A percentile compares a stretch with the other conserved stretches of the same genome.
Evolutionary conservation across 2,888 invertebrate genomes (phyloP).

Genomic region (Thereva nobilitata): DNA sequence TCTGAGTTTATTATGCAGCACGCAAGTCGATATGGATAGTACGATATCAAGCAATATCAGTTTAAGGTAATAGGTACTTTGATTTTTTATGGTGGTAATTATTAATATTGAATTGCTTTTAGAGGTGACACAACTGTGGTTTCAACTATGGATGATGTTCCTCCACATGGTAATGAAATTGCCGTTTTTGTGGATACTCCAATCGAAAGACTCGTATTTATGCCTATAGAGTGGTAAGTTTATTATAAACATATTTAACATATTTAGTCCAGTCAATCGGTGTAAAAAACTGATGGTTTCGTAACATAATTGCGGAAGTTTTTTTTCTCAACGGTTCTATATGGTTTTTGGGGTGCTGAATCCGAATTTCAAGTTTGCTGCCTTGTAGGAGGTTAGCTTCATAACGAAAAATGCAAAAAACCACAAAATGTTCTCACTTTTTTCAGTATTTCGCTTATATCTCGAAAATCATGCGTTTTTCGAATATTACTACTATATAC

Average conservation of each 20-base stretch:
- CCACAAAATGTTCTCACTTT: no score
- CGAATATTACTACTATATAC: no score
- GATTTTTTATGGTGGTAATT: neutral
- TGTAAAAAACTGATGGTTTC: no score
- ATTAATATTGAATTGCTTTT: neutral
- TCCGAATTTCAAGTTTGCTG: no score
- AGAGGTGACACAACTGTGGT: conserved; percentile 37
- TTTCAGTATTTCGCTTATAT: no score
- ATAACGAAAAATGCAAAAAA: no score
- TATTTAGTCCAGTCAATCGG: no score
- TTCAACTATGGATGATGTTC: conserved; percentile 41
- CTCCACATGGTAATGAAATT: conserved; percentile 50
- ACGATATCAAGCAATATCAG: conserved; percentile 41
- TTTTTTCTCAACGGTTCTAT: no score
- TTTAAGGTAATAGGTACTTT: conserved; percentile 4
- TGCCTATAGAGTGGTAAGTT: conserved; percentile 51
- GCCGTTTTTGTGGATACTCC: conserved; percentile 51
- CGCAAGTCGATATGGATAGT: conserved; percentile 53
- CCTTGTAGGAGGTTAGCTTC: no score
- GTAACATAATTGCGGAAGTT: no score
- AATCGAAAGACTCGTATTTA: conserved; percentile 50
- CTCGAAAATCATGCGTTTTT: no score
- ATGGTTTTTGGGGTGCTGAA: no score
- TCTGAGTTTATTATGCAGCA: conserved; percentile 52
- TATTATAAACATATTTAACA: conserved; percentile 2